A percentile compares a stretch with the other conserved stretches of the same genome.
phyloP scores from a whole-genome alignment of 2,113 vertebrate species.

The Myotis yumanensis region DNA sequence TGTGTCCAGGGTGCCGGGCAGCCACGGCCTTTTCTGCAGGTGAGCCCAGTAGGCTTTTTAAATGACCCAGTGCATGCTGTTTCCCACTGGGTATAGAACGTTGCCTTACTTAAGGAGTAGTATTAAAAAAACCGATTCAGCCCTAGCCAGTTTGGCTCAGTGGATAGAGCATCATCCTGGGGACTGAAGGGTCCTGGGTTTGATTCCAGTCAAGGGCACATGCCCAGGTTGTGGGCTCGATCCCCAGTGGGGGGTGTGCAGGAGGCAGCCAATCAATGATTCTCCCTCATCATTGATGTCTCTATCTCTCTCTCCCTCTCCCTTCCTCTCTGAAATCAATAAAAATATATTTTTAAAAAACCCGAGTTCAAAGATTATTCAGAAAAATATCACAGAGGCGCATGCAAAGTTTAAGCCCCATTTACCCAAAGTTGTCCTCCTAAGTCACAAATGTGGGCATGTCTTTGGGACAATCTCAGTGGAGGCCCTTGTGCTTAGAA shows the following conservation, averaged over 20 bases:
- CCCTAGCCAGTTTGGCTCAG: no score
- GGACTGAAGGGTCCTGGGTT: no score
- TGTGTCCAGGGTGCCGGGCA: background rate
- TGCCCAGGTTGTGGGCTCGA: no score
- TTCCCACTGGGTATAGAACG: background rate
- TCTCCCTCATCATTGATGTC: no score
- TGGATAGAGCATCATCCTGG: no score
- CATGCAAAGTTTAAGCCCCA: background rate
- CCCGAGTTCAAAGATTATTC: constrained; percentile 9
- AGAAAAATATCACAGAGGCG: background rate
- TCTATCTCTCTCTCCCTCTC: no score
- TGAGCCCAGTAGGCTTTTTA: background rate
- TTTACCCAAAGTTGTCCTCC: background rate
- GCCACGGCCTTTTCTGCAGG: background rate
- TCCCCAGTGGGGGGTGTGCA: no score
- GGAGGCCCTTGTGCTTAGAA: background rate
- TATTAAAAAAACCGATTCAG: background rate
- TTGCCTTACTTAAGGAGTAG: background rate
- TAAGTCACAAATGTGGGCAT: background rate
- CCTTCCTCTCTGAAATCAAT: no score
- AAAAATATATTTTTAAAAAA: background rate
- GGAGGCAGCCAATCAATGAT: no score
- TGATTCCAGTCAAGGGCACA: no score
- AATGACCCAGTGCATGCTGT: no score
- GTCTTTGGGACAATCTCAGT: background rate